Base-by-base conservation (phyloP, 2,797 vertebrate species). In the Scolopax rusticola region DNA sequence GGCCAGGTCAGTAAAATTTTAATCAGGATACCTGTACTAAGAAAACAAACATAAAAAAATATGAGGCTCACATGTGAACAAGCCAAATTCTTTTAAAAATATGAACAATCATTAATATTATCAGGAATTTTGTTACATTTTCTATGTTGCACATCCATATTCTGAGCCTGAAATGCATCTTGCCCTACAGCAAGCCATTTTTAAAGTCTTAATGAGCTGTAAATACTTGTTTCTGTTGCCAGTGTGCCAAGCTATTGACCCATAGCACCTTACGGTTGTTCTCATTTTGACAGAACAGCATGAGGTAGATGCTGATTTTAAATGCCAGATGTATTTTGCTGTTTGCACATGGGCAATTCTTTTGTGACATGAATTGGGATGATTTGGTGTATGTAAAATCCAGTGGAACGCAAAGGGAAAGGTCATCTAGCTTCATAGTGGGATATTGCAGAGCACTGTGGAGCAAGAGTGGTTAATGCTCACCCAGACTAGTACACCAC, bases 181-280 rank as follows among this genome's bases (percentile, higher is more conserved):
- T 64, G n/a, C 86, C 75, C 84, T 84, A 28, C 38, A 96, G 68
- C 27, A 56, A 84, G 32, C 38, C 81, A 41, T 79, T 75, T 71
- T 70, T 69, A 3, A 83, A 87, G 78, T 27, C 77, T 74, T 79
- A 89, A 86, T 82, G 71, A 84, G 67, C 61, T 90, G 38, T 50
- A 59, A 92, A 75, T 56, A 27, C 43, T 74, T 41, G 56, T 85
- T 96, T 93, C 88, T 43, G 2, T 19, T 84, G 91, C 82, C 87
- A 82, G 40, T 4, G 15, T 93, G 84, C 84, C 91, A 95, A 78
- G 59, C 86, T 94, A 64, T 21, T 86, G 94, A 94, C 92, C 83
- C 91, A 86, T 1, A 64, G 78, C 70, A 57, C 89, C 86, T 90
- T 76, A 76, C 8, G 8, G 32, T 47, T 78, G 12, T 73, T 92